Conservation (phyloP, 2,888 invertebrate species). For the Cetonia aurata region DNA sequence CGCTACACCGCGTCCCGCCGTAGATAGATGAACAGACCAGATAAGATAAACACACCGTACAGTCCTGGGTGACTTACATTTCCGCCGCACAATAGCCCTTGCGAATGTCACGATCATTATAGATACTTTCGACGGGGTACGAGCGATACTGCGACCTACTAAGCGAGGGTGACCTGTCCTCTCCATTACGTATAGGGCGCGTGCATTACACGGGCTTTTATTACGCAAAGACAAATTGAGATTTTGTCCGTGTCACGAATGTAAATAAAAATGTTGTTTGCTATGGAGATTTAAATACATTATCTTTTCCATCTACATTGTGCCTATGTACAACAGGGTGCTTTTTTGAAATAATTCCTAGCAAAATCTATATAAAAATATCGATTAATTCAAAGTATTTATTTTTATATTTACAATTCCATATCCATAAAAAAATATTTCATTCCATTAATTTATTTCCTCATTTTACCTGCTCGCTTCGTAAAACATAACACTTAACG, state of each 20-base stretch:
- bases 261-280: constrained; percentile 32
- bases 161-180: constrained; percentile 12
- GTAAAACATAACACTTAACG: too few relatives aligned
- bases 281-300: constrained; percentile 28
- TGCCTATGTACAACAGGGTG: background rate
- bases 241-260: constrained; percentile 24
- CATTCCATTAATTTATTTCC: too few relatives aligned
- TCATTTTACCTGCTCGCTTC: too few relatives aligned
- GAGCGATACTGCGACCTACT: constrained; percentile 22
- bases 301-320: background rate
- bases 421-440: too few relatives aligned
- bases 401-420: too few relatives aligned
- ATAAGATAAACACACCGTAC: constrained; percentile 63
- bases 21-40: constrained; percentile 56
- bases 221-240: constrained; percentile 31
- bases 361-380: too few relatives aligned
- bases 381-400: too few relatives aligned
- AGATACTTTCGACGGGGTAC: constrained; percentile 32
- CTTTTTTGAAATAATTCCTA: background rate
- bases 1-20: constrained; percentile 32
- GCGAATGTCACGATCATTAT: constrained; percentile 48
- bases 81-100: constrained; percentile 49
- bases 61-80: constrained; percentile 53
- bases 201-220: constrained; percentile 14
- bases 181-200: constrained; percentile 14